Evolutionary conservation across 2,888 invertebrate species (phyloP).

Genomic region (Frankliniella intonsa): DNA sequence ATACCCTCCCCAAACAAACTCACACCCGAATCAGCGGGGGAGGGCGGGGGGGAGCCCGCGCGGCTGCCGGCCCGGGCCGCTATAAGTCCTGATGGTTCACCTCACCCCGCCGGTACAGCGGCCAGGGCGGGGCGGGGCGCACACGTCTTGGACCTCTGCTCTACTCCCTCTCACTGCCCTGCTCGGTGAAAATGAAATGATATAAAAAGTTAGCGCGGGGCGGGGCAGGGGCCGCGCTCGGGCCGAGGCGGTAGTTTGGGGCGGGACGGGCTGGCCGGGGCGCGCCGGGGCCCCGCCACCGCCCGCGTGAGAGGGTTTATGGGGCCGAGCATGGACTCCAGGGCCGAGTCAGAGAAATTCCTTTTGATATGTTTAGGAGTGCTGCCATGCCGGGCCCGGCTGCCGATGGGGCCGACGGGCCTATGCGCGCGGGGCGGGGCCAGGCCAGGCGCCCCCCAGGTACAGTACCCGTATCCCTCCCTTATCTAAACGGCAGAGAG

Average conservation of each 20-base stretch:
- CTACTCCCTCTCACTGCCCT: too few relatives aligned
- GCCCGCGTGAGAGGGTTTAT: not conserved
- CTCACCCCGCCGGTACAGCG: not conserved
- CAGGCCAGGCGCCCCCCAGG: too few relatives aligned
- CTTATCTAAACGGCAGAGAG: not conserved
- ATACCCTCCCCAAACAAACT: too few relatives aligned
- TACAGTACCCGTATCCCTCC: too few relatives aligned
- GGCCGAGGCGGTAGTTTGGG: not conserved
- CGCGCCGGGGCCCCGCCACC: too few relatives aligned
- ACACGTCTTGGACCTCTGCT: not conserved
- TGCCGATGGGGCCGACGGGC: not conserved
- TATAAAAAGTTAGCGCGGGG: slow-evolving; percentile 17
- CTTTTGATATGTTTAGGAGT: not conserved
- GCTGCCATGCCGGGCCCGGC: not conserved
- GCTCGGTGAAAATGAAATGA: slow-evolving; percentile 11
- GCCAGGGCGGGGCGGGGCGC: not conserved
- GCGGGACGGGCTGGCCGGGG: not conserved
- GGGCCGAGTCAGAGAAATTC: not conserved
- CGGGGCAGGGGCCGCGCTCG: not conserved
- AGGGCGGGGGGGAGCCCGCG: too few relatives aligned
- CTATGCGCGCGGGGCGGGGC: too few relatives aligned
- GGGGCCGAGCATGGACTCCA: not conserved
- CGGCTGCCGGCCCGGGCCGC: too few relatives aligned
- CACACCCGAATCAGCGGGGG: too few relatives aligned
- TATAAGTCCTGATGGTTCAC: too few relatives aligned